Base-by-base conservation (phyloP, 2,888 invertebrate species). In the Abrostola triplasia region DNA sequence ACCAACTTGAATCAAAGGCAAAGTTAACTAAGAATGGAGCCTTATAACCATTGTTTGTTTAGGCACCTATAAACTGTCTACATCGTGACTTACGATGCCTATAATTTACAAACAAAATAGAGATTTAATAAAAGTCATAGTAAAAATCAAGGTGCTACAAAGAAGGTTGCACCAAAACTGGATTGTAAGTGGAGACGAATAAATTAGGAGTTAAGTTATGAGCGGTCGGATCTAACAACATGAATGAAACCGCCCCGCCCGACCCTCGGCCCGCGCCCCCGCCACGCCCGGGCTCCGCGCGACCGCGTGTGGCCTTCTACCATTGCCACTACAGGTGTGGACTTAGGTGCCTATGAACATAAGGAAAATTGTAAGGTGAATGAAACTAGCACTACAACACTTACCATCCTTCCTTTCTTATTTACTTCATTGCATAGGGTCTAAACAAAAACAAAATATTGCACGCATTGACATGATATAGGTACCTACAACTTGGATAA, bases 171-270 rank as follows among this genome's bases (percentile, higher is more conserved):
- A 82, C 84, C 84, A 82, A 87, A 90, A 90, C 89, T 89, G 90
- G 90, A 89, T 89, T 86, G 70, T 77, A 83, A 84, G 82, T 83
- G 87, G 84, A 88, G 84, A 90, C 85, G 92, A 91, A 94, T 94
- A 94, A 94, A 94, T 94, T 94, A 93, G 87, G 88, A 91, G 94
- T 90, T 92, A 94, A 94, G 89, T 94, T 94, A 94, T 94, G 94
- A 94, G 92, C 91, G 91, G 92, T 81, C 88, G 88, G 88, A 88
- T 93, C 94, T 93, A 94, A 93, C 92, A 92, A 94, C 95, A 95
- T 95, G 95, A 95, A 95, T 95, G 95, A 94, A 92, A 90, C 90
- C 85, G 73, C 87, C 64, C 79, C 85, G 85, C 88, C 79, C 87
- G 67, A 84, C 77, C 76, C 86, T 72, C 85, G 59, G 82, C 78